Evolutionary conservation across 2,113 vertebrate species (phyloP).

Genomic region (Mobula hypostoma): DNA sequence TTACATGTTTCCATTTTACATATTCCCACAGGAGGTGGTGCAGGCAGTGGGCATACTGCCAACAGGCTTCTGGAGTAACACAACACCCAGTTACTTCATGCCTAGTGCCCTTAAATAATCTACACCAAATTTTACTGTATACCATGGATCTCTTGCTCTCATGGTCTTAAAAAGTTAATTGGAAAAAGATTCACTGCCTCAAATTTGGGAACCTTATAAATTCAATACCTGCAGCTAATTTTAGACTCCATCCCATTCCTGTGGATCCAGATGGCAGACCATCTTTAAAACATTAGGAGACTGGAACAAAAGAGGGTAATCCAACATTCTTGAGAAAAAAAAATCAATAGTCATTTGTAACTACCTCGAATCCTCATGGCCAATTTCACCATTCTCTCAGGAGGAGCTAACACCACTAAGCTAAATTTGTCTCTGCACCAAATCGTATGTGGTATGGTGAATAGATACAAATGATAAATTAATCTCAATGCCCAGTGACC

Average conservation of each 20-base stretch:
- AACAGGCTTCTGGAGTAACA: conserved; percentile 33
- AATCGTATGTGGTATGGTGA: too few relatives aligned
- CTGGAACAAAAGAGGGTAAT: neutral
- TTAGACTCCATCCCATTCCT: neutral
- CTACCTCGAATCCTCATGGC: neutral
- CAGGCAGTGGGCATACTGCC: neutral
- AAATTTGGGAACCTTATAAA: conserved; percentile 34
- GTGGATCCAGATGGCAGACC: conserved; percentile 10
- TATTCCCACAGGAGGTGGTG: conserved; percentile 31
- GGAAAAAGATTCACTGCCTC: conserved; percentile 32
- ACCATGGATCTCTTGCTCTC: neutral
- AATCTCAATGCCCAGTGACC: neutral
- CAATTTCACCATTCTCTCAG: neutral
- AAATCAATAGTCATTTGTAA: neutral
- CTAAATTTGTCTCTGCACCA: too few relatives aligned
- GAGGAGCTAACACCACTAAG: too few relatives aligned
- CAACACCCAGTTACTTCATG: neutral
- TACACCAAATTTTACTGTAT: conserved; percentile 10
- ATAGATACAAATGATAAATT: neutral
- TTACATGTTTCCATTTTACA: conserved; percentile 24
- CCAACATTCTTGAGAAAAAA: neutral
- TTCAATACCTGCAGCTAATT: conserved; percentile 24
- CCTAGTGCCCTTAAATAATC: neutral
- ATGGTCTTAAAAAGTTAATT: conserved; percentile 32
- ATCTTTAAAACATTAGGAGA: conserved; percentile 15